A percentile compares a stretch with the other conserved stretches of the same genome.
These are phyloP conservation scores for Drosophila austrosaltans DNA, from an alignment of 2,888 invertebrate species.

Conservation along the genomic window DNA sequence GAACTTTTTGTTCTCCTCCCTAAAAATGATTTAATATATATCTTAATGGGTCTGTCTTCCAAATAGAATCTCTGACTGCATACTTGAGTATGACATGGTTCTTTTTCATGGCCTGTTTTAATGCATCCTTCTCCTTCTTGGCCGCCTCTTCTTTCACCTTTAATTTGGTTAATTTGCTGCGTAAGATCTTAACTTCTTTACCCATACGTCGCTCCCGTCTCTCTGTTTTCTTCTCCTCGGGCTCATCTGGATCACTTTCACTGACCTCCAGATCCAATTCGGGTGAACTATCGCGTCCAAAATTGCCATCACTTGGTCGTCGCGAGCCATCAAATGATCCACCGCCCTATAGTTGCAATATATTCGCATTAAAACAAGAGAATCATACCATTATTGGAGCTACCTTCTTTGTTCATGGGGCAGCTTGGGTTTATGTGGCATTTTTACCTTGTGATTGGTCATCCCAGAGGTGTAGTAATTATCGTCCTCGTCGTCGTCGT, in stretches of 20 bases:
- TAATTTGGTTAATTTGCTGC: conserved; percentile 84
- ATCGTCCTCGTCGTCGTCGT: conserved; percentile 78
- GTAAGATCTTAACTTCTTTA: conserved; percentile 82
- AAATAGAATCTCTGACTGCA: conserved; percentile 29
- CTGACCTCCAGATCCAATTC: conserved; percentile 86
- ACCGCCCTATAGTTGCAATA: conserved; percentile 66
- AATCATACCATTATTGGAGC: neutral
- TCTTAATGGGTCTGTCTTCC: neutral
- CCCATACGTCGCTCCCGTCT: conserved; percentile 88
- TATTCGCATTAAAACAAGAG: neutral
- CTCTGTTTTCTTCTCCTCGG: conserved; percentile 87
- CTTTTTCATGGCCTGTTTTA: conserved; percentile 92
- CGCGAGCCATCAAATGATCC: conserved; percentile 79
- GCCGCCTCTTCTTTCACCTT: conserved; percentile 89
- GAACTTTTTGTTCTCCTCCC: conserved; percentile 92
- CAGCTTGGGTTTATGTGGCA: conserved; percentile 23
- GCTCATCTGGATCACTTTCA: conserved; percentile 87
- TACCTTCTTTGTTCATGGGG: no score
- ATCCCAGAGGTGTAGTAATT: conserved; percentile 52
- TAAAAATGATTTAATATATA: conserved; percentile 63
- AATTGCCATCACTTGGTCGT: conserved; percentile 81
- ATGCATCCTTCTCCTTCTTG: conserved; percentile 90
- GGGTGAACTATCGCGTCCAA: conserved; percentile 85
- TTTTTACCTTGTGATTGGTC: conserved; percentile 64
- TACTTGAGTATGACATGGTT: conserved; percentile 90